phyloP scores from a whole-genome alignment of 1,140 invertebrate genomes.

The Oscheius sp. region DNA sequence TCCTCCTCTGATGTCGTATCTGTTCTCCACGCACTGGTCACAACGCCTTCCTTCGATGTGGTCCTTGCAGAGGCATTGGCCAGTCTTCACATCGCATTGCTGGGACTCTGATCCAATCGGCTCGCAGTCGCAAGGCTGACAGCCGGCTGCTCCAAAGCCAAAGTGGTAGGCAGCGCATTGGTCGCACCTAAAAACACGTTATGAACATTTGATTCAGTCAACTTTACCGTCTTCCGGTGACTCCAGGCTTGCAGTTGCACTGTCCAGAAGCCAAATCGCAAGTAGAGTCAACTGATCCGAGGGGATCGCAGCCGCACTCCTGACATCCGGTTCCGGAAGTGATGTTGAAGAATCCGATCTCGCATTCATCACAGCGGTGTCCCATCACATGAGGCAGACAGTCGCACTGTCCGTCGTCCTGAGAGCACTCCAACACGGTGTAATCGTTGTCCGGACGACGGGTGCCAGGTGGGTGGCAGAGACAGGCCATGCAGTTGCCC shows the following conservation, averaged over 20 bases:
- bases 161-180: slow-evolving; percentile 80
- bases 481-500: slow-evolving; percentile 53
- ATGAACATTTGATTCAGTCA: neutral
- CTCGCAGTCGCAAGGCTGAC: slow-evolving; percentile 56
- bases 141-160: slow-evolving; percentile 75
- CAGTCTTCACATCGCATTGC: slow-evolving; percentile 54
- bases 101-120: slow-evolving; percentile 48
- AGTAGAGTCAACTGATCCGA: slow-evolving; percentile 79
- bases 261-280: slow-evolving; percentile 78
- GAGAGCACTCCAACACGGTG: slow-evolving; percentile 74
- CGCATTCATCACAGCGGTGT: slow-evolving; percentile 81
- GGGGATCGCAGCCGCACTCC: slow-evolving; percentile 78
- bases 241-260: slow-evolving; percentile 79
- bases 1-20: slow-evolving; percentile 44
- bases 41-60: slow-evolving; percentile 93
- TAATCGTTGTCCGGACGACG: slow-evolving; percentile 65
- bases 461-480: slow-evolving; percentile 79
- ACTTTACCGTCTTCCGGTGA: slow-evolving; percentile 69
- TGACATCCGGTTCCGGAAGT: slow-evolving; percentile 71
- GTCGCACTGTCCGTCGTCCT: slow-evolving; percentile 76
- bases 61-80: slow-evolving; percentile 82
- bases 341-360: slow-evolving; percentile 75
- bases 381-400: slow-evolving; percentile 84
- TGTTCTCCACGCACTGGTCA: slow-evolving; percentile 74
- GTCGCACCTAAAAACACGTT: slow-evolving; percentile 69